Conservation (phyloP, 1,140 invertebrate species). For the Anoplolepis gracilipes region DNA sequence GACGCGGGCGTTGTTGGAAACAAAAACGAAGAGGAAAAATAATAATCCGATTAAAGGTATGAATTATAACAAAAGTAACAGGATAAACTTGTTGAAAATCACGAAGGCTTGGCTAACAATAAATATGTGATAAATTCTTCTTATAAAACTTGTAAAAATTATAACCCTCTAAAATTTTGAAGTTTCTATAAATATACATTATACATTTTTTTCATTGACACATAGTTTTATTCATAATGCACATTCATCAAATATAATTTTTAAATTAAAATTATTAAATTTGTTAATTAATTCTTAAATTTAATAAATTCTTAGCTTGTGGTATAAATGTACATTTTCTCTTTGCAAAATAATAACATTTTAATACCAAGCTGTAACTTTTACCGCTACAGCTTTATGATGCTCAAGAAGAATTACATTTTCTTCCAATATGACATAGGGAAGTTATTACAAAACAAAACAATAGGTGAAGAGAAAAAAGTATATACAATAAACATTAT, state of each 20-base stretch:
- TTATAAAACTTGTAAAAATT: neutral
- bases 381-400: neutral
- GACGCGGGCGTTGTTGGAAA: neutral
- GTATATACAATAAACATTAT: conserved; percentile 61
- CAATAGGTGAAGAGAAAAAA: conserved; percentile 21
- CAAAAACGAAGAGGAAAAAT: neutral
- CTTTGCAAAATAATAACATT: neutral
- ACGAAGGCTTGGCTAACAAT: too few species aligned
- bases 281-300: neutral
- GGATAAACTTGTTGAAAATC: neutral
- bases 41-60: neutral
- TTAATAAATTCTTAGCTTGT: neutral
- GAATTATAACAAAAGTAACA: neutral
- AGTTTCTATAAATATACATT: neutral
- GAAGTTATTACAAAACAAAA: neutral
- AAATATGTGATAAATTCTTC: neutral
- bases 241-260: neutral
- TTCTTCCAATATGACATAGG: neutral
- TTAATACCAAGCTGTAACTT: conserved; percentile 1
- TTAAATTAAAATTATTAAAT: too few species aligned
- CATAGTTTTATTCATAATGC: neutral
- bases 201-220: neutral
- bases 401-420: neutral
- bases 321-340: neutral
- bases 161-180: neutral